phyloP scores from a whole-genome alignment of 2,888 invertebrate species.

The Agrochola macilenta region DNA sequence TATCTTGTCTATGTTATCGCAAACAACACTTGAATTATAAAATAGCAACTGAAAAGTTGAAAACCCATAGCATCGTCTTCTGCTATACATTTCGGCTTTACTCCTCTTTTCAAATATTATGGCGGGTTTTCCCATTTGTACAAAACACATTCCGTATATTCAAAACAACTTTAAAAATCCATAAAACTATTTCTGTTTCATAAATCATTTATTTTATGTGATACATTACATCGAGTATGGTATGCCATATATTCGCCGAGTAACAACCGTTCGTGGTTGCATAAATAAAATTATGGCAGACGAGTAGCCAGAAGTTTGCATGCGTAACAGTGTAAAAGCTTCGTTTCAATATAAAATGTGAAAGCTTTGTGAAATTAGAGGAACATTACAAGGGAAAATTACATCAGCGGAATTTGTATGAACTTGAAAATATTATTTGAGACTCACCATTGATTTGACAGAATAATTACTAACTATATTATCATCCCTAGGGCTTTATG shows the following conservation, averaged over 20 bases:
- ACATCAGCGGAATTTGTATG: conserved; percentile 1
- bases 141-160: conserved; percentile 13
- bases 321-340: conserved; percentile 23
- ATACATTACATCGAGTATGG: conserved; percentile 17
- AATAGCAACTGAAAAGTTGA: not conserved
- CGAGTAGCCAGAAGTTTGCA: conserved; percentile 28
- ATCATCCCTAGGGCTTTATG: not conserved
- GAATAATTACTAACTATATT: not conserved
- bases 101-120: not conserved
- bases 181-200: conserved; percentile 36
- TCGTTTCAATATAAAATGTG: conserved; percentile 36
- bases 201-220: conserved; percentile 30
- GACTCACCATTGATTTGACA: not conserved
- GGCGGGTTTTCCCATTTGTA: not conserved
- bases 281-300: conserved; percentile 41
- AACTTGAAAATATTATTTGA: conserved; percentile 17
- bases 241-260: conserved; percentile 31
- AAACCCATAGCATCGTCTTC: not conserved
- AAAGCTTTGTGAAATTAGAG: conserved; percentile 35
- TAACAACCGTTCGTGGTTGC: conserved; percentile 26
- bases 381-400: conserved; percentile 18
- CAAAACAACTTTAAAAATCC: conserved; percentile 27
- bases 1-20: conserved; percentile 4
- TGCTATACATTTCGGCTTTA: not conserved
- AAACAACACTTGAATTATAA: not conserved